A percentile compares a stretch with the other conserved stretches of the same genome.
phyloP scores from a whole-genome alignment of 2,888 invertebrate genomes.

The Calliopum simillimum region DNA sequence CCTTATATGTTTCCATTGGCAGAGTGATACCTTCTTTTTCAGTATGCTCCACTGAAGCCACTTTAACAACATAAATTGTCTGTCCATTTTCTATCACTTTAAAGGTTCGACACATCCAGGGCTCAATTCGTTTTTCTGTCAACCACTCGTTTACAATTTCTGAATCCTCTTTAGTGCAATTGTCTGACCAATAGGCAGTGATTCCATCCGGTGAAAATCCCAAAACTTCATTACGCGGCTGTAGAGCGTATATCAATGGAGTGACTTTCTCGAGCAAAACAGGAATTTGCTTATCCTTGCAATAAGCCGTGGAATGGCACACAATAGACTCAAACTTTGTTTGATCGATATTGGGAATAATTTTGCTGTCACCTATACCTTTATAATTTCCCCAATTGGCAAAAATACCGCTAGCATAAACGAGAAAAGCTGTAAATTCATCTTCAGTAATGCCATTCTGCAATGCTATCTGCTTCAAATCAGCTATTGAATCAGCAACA shows the following conservation, averaged over 20 bases:
- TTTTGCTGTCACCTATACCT: slow-evolving; percentile 96
- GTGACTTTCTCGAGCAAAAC: slow-evolving; percentile 75
- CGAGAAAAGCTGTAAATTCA: slow-evolving; percentile 86
- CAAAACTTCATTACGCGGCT: slow-evolving; percentile 78
- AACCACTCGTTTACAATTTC: slow-evolving; percentile 82
- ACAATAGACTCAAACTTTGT: slow-evolving; percentile 80
- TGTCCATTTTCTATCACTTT: slow-evolving; percentile 76
- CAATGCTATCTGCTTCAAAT: slow-evolving; percentile 76
- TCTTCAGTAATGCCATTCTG: slow-evolving; percentile 78
- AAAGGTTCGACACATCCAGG: slow-evolving; percentile 89
- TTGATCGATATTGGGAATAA: slow-evolving; percentile 84
- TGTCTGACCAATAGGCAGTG: slow-evolving; percentile 93
- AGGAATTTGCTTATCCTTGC: slow-evolving; percentile 72
- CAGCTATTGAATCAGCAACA: slow-evolving; percentile 75
- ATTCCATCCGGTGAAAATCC: slow-evolving; percentile 84
- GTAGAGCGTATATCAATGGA: slow-evolving; percentile 76
- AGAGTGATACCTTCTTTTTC: slow-evolving; percentile 72
- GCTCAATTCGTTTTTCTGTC: slow-evolving; percentile 82
- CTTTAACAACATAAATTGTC: slow-evolving; percentile 76
- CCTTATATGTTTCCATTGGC: slow-evolving; percentile 75
- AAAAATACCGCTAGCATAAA: slow-evolving; percentile 87
- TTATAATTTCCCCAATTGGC: slow-evolving; percentile 94
- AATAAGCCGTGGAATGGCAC: slow-evolving; percentile 76
- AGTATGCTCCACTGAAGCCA: slow-evolving; percentile 76
- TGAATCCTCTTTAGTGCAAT: slow-evolving; percentile 84